phyloP scores from a whole-genome alignment of 2,888 invertebrate species.

The Tromatobia lineatoria region DNA sequence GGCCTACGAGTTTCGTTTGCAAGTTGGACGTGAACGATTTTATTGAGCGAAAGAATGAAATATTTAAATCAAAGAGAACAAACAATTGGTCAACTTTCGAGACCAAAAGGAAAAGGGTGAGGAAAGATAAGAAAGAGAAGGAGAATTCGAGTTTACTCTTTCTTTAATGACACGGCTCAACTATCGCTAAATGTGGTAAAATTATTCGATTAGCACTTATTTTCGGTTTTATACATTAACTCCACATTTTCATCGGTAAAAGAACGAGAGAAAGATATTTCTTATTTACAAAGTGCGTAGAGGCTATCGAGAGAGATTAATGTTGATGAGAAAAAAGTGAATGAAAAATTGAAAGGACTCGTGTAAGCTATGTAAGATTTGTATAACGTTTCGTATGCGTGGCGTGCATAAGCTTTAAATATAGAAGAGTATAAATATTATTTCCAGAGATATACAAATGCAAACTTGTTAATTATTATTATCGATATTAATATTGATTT shows the following conservation, averaged over 20 bases:
- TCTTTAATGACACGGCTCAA: slow-evolving; percentile 55
- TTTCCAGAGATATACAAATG: slow-evolving; percentile 66
- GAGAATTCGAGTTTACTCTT: slow-evolving; percentile 24
- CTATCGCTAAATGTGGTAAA: slow-evolving; percentile 58
- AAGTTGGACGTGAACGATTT: slow-evolving; percentile 42
- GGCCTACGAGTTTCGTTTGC: slow-evolving; percentile 57
- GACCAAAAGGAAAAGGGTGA: slow-evolving; percentile 50
- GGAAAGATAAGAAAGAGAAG: slow-evolving; percentile 39
- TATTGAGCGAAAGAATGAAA: slow-evolving; percentile 59
- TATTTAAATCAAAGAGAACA: slow-evolving; percentile 55
- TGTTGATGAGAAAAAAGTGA: slow-evolving; percentile 54
- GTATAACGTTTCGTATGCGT: slow-evolving; percentile 71
- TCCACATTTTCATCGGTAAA: slow-evolving; percentile 19
- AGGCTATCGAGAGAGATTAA: slow-evolving; percentile 74
- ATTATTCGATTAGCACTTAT: slow-evolving; percentile 33
- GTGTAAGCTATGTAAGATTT: slow-evolving; percentile 67
- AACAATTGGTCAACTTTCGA: slow-evolving; percentile 64
- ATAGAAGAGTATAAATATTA: slow-evolving; percentile 68
- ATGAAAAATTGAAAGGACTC: slow-evolving; percentile 60
- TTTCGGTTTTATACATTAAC: slow-evolving; percentile 56
- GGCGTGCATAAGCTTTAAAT: slow-evolving; percentile 66
- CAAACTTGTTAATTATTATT: slow-evolving; percentile 67
- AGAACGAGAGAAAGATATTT: slow-evolving; percentile 66
- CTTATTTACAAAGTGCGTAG: slow-evolving; percentile 74
- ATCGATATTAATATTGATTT: slow-evolving; percentile 62